Evolutionary conservation across 30 jellyfish, hydroid and myxozoan species (phyloP), one percentile per base, ranked within the genome.

Genomic region (Rhopilema esculentum): DNA sequence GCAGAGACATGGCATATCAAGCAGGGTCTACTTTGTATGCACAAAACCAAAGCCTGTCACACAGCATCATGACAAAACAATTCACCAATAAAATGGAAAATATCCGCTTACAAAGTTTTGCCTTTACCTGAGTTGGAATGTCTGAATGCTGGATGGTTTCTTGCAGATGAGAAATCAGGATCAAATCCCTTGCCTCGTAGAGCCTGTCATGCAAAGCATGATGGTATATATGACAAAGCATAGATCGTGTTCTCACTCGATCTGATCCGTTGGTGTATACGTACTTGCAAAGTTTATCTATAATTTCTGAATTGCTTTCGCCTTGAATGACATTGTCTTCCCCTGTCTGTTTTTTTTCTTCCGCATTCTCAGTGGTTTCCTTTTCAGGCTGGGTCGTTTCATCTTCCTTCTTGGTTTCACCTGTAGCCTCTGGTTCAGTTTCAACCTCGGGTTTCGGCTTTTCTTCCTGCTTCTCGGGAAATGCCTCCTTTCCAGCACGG

Each of bases 151-250:
- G 97, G 28, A 96, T 96, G 19, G 93, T 93, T 65, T 86, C 98
- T 86, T 96, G 99, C 69, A 96, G 79, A 92, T 92, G 98, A 0
- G 99, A 96, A 57, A 92, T 92, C 80, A 96, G 84, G 94, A 96
- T 92, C 92, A 96, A 71, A 68, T 92, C 99, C 80, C 99, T 77
- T 16, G 99, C 99, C 82, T 92, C 99, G 79, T 74, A 92, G 92
- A 97, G 89, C 31, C 99, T 89, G 69, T 96, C 98, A 75, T 96
- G 99, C 81, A 93, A 83, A 0, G 99, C 99, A 82, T 96, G 99
- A 80, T 96, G 98, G 86, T 85, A 96, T 1, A 96, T 93, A 53
- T 96, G 99, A 72, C 99, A 96, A 17, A 96, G 88, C 98, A 96
- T 92, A 8, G 99, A 98, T 24, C 98, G 95, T 57, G 98, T 92